These are phyloP conservation scores for Peromyscus polionotus DNA, from an alignment of 2,113 vertebrate species.

Conservation along the genomic window DNA sequence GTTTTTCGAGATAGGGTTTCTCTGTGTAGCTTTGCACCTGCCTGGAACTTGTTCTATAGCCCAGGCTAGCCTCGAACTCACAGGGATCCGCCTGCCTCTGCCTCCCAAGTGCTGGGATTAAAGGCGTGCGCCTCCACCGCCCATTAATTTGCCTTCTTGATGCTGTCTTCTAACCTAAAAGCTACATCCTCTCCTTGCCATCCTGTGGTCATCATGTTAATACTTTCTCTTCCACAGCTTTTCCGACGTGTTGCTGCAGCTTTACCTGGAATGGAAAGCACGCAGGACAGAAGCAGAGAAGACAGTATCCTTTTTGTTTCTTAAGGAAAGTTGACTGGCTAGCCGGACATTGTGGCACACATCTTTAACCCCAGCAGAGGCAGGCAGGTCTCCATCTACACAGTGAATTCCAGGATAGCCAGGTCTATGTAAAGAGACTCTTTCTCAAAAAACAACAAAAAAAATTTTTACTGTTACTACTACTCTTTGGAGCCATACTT, in stretches of 20 bases:
- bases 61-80: too few species aligned
- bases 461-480: background rate
- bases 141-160: background rate
- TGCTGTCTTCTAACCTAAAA: conserved; percentile 42
- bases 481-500: background rate
- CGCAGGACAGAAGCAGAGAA: conserved; percentile 99
- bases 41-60: too few species aligned
- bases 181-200: background rate
- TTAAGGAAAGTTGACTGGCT: background rate
- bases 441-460: background rate
- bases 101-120: too few species aligned
- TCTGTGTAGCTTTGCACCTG: too few species aligned
- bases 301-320: conserved; percentile 96
- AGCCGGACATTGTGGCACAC: background rate
- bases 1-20: too few species aligned
- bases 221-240: conserved; percentile 89
- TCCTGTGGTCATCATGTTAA: background rate
- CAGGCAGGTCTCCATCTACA: background rate
- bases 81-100: too few species aligned
- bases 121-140: too few species aligned
- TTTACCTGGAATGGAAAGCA: conserved; percentile 98
- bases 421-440: background rate
- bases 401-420: background rate
- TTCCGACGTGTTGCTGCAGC: conserved; percentile 99
- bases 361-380: background rate